These are phyloP conservation scores for Oxygymnocypris stewartii DNA, from an alignment of 2,113 vertebrate genomes.

Conservation along the genomic window DNA sequence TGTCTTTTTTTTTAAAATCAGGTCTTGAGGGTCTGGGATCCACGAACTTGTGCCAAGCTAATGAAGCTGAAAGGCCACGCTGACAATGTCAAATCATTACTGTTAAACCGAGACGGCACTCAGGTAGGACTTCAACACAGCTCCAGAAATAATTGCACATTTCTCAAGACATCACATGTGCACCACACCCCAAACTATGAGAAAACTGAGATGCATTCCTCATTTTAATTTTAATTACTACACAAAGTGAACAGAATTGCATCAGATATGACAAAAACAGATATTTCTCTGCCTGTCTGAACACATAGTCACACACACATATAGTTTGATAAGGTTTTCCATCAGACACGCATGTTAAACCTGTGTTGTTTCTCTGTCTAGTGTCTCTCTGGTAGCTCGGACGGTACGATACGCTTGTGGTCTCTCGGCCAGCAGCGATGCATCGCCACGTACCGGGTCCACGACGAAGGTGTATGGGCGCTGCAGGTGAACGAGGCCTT, in stretches of 20 bases:
- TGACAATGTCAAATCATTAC: slow-evolving; percentile 93
- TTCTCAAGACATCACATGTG: neutral
- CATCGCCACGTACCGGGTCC: slow-evolving; percentile 95
- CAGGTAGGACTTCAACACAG: slow-evolving; percentile 76
- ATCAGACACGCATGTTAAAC: neutral
- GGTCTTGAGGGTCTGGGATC: slow-evolving; percentile 90
- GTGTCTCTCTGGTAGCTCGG: slow-evolving; percentile 98
- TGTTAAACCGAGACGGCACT: slow-evolving; percentile 94
- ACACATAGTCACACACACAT: neutral
- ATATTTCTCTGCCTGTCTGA: no score
- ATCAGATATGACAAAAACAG: neutral
- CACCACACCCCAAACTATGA: no score
- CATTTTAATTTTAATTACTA: neutral
- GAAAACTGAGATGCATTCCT: no score
- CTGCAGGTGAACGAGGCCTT: slow-evolving; percentile 97
- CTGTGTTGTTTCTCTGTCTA: slow-evolving; percentile 60
- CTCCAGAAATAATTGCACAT: neutral
- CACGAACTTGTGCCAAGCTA: slow-evolving; percentile 94
- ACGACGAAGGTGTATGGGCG: slow-evolving; percentile 97
- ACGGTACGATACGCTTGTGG: slow-evolving; percentile 96
- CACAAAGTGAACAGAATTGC: neutral
- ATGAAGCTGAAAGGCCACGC: slow-evolving; percentile 99
- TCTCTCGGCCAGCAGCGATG: slow-evolving; percentile 97
- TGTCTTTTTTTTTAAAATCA: no score
- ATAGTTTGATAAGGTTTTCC: neutral